Conservation (phyloP, 2,797 vertebrate species). For the Diglossa cyanea region DNA sequence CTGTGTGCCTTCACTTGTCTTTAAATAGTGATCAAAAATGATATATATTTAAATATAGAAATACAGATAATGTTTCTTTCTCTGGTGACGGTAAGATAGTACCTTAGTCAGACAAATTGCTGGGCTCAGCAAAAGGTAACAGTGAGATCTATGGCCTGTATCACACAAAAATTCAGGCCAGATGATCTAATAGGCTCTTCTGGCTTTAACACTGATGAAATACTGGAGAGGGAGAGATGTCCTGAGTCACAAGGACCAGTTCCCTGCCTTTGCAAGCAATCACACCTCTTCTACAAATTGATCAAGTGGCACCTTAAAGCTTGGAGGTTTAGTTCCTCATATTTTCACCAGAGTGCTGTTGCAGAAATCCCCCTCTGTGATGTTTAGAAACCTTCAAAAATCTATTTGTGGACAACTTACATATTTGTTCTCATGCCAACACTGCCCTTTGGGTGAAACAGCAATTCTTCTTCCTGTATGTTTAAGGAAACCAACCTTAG, state of each 20-base stretch:
- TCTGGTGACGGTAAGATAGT: not conserved
- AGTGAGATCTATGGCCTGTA: not conserved
- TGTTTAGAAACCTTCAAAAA: not conserved
- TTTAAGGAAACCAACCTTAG: not conserved
- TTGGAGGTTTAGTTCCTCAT: not conserved
- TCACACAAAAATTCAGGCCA: not conserved
- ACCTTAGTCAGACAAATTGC: not conserved
- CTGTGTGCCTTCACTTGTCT: not conserved
- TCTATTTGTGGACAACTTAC: not conserved
- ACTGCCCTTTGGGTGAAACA: not conserved
- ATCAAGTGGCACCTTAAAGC: not conserved
- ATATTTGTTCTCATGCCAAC: not conserved
- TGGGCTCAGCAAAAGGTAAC: not conserved
- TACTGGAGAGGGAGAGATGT: not conserved
- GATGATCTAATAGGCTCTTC: not conserved
- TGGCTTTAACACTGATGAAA: not conserved
- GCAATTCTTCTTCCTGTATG: not conserved
- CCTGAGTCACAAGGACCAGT: accelerated
- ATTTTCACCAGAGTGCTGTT: not conserved
- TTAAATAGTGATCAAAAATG: not conserved
- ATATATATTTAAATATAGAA: accelerated
- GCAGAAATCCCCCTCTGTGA: not conserved
- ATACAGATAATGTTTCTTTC: not conserved
- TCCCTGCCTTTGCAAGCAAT: not conserved
- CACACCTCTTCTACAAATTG: not conserved